Conservation (phyloP, 2,888 invertebrate species). For the Cryptocheilus praepositus region DNA sequence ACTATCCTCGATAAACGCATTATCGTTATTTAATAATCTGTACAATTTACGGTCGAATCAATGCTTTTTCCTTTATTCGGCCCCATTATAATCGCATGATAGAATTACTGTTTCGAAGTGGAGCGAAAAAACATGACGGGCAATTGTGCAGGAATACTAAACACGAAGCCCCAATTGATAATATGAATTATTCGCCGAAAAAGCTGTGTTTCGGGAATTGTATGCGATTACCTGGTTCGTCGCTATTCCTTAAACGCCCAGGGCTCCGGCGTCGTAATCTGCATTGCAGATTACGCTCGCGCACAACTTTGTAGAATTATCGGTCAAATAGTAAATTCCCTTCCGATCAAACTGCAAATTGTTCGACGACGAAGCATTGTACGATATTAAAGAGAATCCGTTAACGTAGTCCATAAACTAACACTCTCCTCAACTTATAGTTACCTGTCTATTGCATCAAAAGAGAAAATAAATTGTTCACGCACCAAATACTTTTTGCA, state of each 20-base stretch:
- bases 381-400: conserved; percentile 39
- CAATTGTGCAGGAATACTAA: neutral
- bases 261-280: conserved; percentile 38
- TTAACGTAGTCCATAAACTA: conserved; percentile 20
- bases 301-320: conserved; percentile 48
- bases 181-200: conserved; percentile 37
- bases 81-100: neutral
- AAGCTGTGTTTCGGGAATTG: conserved; percentile 36
- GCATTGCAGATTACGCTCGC: conserved; percentile 43
- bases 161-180: neutral
- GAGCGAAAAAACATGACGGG: neutral
- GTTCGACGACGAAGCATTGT: conserved; percentile 40
- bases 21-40: conserved; percentile 20
- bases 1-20: conserved; percentile 14
- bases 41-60: conserved; percentile 13
- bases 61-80: conserved; percentile 22
- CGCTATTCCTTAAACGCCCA: conserved; percentile 37
- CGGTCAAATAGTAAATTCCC: conserved; percentile 45
- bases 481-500: too few relatives aligned
- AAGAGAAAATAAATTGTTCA: too few relatives aligned
- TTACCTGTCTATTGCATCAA: too few relatives aligned
- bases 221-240: conserved; percentile 42
- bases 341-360: conserved; percentile 36
- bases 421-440: too few relatives aligned
- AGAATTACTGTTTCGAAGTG: neutral